Conservation (phyloP, 2,797 vertebrate species). For the Chloroceryle amazona region DNA sequence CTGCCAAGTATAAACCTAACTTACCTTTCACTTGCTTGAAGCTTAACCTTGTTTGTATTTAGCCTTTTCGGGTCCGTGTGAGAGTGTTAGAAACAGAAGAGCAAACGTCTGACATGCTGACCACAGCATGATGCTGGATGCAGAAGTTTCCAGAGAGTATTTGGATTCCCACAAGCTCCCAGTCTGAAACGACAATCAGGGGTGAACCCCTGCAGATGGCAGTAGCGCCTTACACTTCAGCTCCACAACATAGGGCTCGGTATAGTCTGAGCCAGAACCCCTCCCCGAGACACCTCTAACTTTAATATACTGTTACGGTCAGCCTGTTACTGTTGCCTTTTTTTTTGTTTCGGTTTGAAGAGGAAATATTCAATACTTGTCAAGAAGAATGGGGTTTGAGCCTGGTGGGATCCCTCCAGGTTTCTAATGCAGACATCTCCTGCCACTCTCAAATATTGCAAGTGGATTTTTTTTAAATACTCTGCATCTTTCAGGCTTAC, state of each 20-base stretch:
- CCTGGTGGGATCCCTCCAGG: not conserved
- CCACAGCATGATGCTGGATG: accelerated
- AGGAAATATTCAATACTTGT: not conserved
- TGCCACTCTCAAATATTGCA: not conserved
- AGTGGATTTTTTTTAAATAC: not conserved
- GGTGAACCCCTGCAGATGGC: constrained; percentile 80
- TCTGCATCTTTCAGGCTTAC: not conserved
- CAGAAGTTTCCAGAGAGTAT: not conserved
- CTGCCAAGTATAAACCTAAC: not conserved
- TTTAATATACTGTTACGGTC: not conserved
- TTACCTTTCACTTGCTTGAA: not conserved
- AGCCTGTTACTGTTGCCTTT: not conserved
- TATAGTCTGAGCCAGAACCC: not conserved
- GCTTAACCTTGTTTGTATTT: not conserved
- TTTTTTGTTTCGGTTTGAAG: not conserved
- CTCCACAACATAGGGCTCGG: not conserved
- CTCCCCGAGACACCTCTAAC: not conserved
- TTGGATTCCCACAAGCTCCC: not conserved
- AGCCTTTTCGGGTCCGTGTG: not conserved
- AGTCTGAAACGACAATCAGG: not conserved
- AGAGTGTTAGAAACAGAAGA: not conserved
- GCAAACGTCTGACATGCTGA: accelerated
- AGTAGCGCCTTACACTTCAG: constrained; percentile 77
- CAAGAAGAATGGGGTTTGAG: not conserved
- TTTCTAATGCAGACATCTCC: not conserved